Base-by-base conservation (phyloP, 1,140 invertebrate genomes). In the Hesperophylax magnus region DNA sequence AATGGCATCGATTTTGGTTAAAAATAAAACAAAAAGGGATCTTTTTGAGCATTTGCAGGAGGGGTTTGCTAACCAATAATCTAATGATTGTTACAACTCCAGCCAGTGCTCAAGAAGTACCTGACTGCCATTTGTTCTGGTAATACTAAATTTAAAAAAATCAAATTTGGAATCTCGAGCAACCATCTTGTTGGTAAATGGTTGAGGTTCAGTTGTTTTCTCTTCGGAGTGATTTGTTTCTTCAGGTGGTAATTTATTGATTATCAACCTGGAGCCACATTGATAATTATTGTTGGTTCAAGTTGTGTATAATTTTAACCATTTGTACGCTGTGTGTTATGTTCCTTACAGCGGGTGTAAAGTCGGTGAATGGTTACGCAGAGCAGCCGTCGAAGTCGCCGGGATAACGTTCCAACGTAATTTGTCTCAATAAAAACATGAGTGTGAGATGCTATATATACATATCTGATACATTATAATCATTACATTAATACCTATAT, bases 391-490 rank as follows among this genome's bases (percentile, higher is more conserved):
- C 56, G 76, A 63, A 20, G 75, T 60, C 76, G n/a, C 53, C 53
- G 60, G 77, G 82, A 83, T 76, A 54, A 52, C 65, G 20, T 18
- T 75, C 77, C 82, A 67, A 83, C 82, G 82, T 83, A 83, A 83
- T 83, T 83, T 80, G 82, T 83, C 82, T 83, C 82, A 81, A 81
- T 81, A 80, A 78, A 82, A 83, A 80, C 78, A 83, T 83, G 78
- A 83, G 80, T 84, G 82, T 84, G 82, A 84, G 82, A 84, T 80
- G 80, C 79, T 81, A 84, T 81, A 81, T 81, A 84, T 83, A 81
- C 71, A 83, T 83, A 84, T 81, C 74, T 78, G 78, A 83, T 83
- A 78, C 67, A 81, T 79, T 83, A 84, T 80, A 84, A 78, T 74
- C 69, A 84, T 81, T 81, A 83, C 75, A 78, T 80, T 81, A 81